A percentile compares a stretch with the other conserved stretches of the same genome.
These are phyloP conservation scores for Hydractinia symbiolongicarpus DNA, from an alignment of 30 jellyfish, hydroid and myxozoan genomes.

Conservation along the genomic window DNA sequence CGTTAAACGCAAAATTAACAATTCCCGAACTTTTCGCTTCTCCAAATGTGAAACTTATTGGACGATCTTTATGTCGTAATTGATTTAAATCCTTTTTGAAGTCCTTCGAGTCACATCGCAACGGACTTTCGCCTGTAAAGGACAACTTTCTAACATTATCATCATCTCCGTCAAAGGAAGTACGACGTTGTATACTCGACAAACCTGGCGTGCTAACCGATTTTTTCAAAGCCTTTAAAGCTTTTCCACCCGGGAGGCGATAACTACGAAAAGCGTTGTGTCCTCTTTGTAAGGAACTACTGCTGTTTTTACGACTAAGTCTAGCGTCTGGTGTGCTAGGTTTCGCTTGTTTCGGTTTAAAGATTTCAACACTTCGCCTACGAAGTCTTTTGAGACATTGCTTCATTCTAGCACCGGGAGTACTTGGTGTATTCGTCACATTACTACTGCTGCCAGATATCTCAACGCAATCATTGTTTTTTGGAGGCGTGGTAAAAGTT, in stretches of 20 bases:
- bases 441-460: not conserved
- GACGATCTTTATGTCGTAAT: constrained; percentile 14
- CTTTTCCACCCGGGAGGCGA: not conserved
- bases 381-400: constrained; percentile 29
- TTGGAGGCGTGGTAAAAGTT: not conserved
- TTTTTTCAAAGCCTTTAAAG: constrained; percentile 21
- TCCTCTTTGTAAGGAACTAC: not conserved
- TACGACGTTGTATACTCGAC: not conserved
- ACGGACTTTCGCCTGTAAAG: not conserved
- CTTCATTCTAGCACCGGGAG: constrained; percentile 29
- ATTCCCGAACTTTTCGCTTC: not conserved
- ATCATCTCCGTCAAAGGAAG: not conserved
- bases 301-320: not conserved
- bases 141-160: not conserved
- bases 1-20: constrained; percentile 15
- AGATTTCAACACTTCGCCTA: constrained; percentile 35
- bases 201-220: constrained; percentile 33
- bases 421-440: constrained; percentile 20
- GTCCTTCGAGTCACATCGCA: not conserved
- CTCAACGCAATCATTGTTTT: not conserved
- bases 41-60: constrained; percentile 27
- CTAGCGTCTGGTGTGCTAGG: constrained; percentile 24
- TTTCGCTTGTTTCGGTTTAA: constrained; percentile 26
- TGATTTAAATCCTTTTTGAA: constrained; percentile 8
- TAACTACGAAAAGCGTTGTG: constrained; percentile 13